Evolutionary conservation across 2,113 vertebrate genomes (phyloP), one percentile per base, ranked within the genome.

Genomic region (Sebastes fasciatus): DNA sequence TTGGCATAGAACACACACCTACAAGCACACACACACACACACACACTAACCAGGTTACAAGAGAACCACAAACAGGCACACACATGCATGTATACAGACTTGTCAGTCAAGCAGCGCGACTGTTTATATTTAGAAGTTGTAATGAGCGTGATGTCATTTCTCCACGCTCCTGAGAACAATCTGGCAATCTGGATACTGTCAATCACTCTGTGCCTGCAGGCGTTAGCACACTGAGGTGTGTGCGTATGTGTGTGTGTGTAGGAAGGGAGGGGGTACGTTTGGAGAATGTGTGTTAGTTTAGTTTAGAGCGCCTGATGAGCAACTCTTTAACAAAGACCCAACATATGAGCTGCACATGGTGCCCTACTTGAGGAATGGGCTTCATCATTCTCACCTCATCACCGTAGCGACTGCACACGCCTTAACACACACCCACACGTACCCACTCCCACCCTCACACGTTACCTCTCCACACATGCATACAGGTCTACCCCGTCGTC

Each of bases 121-220:
- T 93, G 90, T 93, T 94, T 94, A 94, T 95, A 92, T 94, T 94
- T 94, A 94, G 91, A 90, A 85, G 83, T 90, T 90, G 91, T 94
- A 94, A 95, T 93, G 93, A 93, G 91, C 80, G 83, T 95, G 94
- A 95, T 94, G 92, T 95, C 92, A 95, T 94, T 88, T 77, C 86
- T 85, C 88, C 68, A 72, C 61, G 73, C 93, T 91, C 82, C 82
- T 86, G 91, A 94, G 91, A 94, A 92, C 93, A 92, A 91, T 94
- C 93, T 93, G 92, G 94, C 86, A 94, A 90, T 94, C 92, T 93
- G 93, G 89, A 88, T 85, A 85, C 85, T 92, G 93, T 94, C 94
- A 92, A 91, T 94, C 90, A 92, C 84, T 78, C 49, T 48, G 11
- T 88, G 89, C 86, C 88, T 83, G 81, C 79, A 71, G 91, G 91